phyloP scores from a whole-genome alignment of 2,888 invertebrate genomes.

The Choreutis nemorana region DNA sequence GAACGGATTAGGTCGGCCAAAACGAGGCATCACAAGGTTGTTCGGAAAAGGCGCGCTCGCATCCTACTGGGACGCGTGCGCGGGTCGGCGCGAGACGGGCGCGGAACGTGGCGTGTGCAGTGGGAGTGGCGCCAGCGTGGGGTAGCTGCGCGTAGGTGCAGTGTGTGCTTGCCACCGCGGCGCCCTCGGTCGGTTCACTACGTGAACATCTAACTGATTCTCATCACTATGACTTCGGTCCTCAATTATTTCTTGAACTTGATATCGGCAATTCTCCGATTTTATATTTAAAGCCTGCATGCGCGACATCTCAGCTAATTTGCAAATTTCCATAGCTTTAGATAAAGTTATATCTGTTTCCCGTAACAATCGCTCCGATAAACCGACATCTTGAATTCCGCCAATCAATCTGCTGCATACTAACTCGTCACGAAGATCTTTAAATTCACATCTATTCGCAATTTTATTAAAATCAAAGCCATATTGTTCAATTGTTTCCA shows the following conservation, averaged over 20 bases:
- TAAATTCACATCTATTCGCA: too few species aligned
- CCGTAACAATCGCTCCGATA: slow-evolving; percentile 12
- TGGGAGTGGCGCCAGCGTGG: slow-evolving; percentile 1
- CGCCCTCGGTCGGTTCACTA: background rate
- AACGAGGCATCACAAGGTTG: background rate
- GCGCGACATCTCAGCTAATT: slow-evolving; percentile 8
- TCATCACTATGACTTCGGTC: background rate
- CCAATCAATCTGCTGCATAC: slow-evolving; percentile 13
- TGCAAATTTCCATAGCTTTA: slow-evolving; percentile 12
- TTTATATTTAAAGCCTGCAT: slow-evolving; percentile 9
- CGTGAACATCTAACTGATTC: too few species aligned
- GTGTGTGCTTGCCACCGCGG: too few species aligned
- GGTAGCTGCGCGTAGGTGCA: too few species aligned
- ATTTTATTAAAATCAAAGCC: too few species aligned
- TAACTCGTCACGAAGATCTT: too few species aligned
- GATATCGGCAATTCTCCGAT: background rate
- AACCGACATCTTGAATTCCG: slow-evolving; percentile 9
- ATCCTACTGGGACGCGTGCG: background rate
- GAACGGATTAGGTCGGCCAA: too few species aligned
- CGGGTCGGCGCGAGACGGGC: background rate
- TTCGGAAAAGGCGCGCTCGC: background rate
- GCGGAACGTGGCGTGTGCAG: background rate
- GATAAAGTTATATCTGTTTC: slow-evolving; percentile 10
- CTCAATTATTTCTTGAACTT: background rate
- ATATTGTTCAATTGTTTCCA: too few species aligned